Evolutionary conservation across 2,888 invertebrate species (phyloP), one percentile per base, ranked within the genome.

Genomic region (Spodoptera exigua): DNA sequence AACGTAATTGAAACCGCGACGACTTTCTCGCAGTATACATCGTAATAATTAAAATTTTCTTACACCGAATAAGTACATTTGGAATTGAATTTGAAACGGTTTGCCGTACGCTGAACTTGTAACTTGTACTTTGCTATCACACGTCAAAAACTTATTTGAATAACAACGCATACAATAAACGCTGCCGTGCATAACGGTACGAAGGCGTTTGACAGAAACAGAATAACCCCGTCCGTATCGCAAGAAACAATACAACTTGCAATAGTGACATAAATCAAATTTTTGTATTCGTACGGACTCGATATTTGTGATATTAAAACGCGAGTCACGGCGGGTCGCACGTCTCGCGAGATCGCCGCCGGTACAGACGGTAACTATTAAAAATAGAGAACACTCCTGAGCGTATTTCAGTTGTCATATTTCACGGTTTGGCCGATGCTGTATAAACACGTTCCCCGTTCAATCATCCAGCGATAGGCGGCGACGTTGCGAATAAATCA

Each of bases 401-500:
- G 75, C 85, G 85, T 85, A 88, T 90, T 87, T 80, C 87, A 86
- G 85, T 86, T 90, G 91, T 91, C 91, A 92, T 93, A 93, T 93
- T 90, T 91, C 89, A 90, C 86, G 84, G 85, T 85, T 86, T 86
- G 88, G 87, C 85, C 89, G 82, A 87, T 90, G 83, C 84, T 83
- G 89, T 92, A 92, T 92, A 93, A 92, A 93, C 92, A 93, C 92
- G 92, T 92, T 87, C 86, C 80, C 79, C 92, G 90, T 92, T 94
- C 93, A 93, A 94, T 94, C 93, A 93, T 91, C 85, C 84, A 74
- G 78, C 91, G 91, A 91, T 92, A 93, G 90, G 91, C 91, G 89
- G 91, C 93, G 90, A 88, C 89, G 88, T 88, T 86, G 85, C 88
- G 92, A 91, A 93, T 94, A 94, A 94, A 94, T 94, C 94, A 93